These are phyloP conservation scores for Nymphalis urticae DNA, from an alignment of 2,888 invertebrate genomes.

Conservation along the genomic window DNA sequence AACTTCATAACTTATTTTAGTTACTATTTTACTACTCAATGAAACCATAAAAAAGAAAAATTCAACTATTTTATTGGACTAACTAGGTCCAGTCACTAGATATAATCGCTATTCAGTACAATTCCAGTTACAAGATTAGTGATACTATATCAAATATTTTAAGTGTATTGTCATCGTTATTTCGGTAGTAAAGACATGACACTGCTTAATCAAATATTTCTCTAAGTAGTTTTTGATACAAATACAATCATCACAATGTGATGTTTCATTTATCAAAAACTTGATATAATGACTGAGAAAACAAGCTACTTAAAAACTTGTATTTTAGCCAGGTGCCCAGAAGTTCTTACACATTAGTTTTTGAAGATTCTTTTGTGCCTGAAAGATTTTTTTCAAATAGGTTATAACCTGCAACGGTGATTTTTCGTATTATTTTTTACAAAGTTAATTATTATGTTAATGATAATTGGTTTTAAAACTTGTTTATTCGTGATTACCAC, in stretches of 20 bases:
- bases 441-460: too few relatives aligned
- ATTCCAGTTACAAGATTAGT: neutral
- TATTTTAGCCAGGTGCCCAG: conserved; percentile 2
- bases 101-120: neutral
- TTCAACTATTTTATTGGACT: neutral
- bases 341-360: neutral
- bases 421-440: too few relatives aligned
- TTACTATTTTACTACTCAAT: neutral
- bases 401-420: too few relatives aligned
- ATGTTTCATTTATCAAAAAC: conserved; percentile 3
- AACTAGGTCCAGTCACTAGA: neutral
- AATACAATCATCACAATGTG: neutral
- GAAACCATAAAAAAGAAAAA: neutral
- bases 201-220: neutral
- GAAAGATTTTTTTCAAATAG: too few relatives aligned
- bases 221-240: neutral
- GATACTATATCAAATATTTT: neutral
- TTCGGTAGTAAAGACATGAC: neutral
- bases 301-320: neutral
- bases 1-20: neutral
- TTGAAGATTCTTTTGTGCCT: neutral
- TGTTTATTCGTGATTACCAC: neutral
- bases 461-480: neutral
- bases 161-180: neutral
- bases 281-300: neutral